Conservation (phyloP, 2,113 vertebrate genomes). For the Corydoras maculifer region DNA sequence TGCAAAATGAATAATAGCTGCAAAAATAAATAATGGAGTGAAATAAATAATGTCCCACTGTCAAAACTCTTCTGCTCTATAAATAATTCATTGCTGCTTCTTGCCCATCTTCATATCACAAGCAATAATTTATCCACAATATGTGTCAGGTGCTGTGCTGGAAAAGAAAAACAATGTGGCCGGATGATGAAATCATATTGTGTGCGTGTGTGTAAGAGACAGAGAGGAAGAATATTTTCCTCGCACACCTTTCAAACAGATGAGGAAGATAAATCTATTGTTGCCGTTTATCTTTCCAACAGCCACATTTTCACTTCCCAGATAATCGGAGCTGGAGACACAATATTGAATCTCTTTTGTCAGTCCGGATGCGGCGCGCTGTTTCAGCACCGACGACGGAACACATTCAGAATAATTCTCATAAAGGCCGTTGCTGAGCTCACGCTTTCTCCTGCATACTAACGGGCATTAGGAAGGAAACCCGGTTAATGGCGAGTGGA, state of each 20-base stretch:
- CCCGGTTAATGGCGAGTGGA: too few species aligned
- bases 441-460: constrained; percentile 9
- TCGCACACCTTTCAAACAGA: constrained; percentile 55
- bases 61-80: constrained; percentile 22
- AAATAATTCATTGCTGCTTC: constrained; percentile 29
- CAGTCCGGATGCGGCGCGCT: constrained; percentile 43
- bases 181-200: constrained; percentile 36
- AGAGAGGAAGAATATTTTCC: constrained; percentile 26
- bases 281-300: constrained; percentile 54
- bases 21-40: constrained; percentile 27
- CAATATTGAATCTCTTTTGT: constrained; percentile 58
- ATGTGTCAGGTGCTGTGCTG: constrained; percentile 30
- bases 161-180: constrained; percentile 22
- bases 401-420: constrained; percentile 47
- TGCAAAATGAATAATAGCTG: constrained; percentile 18
- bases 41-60: constrained; percentile 31
- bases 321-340: constrained; percentile 49
- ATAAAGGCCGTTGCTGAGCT: constrained; percentile 12
- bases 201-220: constrained; percentile 19
- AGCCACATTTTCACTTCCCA: constrained; percentile 50
- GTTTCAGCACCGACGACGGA: constrained; percentile 20
- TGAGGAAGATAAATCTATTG: constrained; percentile 55
- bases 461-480: not conserved
- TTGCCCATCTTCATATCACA: constrained; percentile 30
- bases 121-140: constrained; percentile 38